Conservation (phyloP, 2,113 vertebrate genomes). For the Gallinago jamesoni region DNA sequence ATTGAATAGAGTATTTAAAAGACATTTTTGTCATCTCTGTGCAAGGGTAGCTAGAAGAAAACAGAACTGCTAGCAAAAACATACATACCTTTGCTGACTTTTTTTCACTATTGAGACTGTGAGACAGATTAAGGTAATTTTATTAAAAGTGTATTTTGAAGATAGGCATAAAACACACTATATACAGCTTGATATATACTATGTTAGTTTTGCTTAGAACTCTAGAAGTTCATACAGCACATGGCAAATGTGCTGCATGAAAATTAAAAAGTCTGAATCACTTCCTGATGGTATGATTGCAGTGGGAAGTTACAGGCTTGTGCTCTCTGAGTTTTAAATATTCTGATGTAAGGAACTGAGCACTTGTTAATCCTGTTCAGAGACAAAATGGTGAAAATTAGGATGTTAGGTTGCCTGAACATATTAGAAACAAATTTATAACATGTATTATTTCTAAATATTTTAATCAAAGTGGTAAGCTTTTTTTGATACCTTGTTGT, state of each 20-base stretch:
- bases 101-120: neutral
- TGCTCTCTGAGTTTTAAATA: neutral
- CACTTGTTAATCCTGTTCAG: neutral
- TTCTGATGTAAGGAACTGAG: neutral
- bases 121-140: neutral
- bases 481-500: neutral
- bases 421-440: neutral
- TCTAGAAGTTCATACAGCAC: neutral
- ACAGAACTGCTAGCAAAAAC: neutral
- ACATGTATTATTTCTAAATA: neutral
- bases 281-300: neutral
- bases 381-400: neutral
- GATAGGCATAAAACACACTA: neutral
- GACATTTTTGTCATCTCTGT: neutral
- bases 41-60: neutral
- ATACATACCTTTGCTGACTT: neutral
- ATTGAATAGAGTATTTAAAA: neutral
- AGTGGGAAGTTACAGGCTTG: neutral
- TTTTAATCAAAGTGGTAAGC: neutral
- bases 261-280: neutral
- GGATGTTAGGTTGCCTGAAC: neutral
- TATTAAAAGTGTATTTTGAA: neutral
- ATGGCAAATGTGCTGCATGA: neutral
- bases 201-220: neutral
- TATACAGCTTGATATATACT: fast-evolving